Evolutionary conservation across 2,888 invertebrate species (phyloP).

Genomic region (Dermolepida albohirtum): DNA sequence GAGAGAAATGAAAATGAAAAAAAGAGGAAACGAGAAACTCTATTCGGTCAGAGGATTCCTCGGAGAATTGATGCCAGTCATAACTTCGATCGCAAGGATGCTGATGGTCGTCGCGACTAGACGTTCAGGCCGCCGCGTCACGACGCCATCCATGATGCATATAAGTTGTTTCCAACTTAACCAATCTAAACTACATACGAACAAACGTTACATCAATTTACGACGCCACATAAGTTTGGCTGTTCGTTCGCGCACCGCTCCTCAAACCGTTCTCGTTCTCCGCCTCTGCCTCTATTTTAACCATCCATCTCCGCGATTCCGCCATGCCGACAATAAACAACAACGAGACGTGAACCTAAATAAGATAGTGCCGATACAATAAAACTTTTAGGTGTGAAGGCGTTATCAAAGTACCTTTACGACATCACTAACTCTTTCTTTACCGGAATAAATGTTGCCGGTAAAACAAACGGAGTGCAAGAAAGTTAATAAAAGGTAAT

Average conservation of each 20-base stretch:
- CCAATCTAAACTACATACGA: conserved; percentile 44
- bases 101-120: conserved; percentile 3
- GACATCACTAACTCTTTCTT: too few species aligned
- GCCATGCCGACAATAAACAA: conserved; percentile 15
- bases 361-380: conserved; percentile 31
- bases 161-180: conserved; percentile 35
- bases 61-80: conserved; percentile 37
- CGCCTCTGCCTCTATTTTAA: too few species aligned
- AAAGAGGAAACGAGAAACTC: too few species aligned
- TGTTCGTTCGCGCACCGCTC: background rate
- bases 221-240: conserved; percentile 31
- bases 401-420: too few species aligned
- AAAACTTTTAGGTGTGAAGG: conserved; percentile 22
- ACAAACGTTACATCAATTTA: conserved; percentile 42
- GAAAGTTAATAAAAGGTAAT: too few species aligned
- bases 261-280: too few species aligned
- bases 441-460: too few species aligned
- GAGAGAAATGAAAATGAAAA: background rate
- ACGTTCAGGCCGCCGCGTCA: conserved; percentile 7
- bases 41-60: background rate
- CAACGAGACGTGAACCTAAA: conserved; percentile 22
- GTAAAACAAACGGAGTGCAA: too few species aligned
- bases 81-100: conserved; percentile 18
- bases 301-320: background rate
- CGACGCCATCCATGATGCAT: conserved; percentile 16